phyloP scores from a whole-genome alignment of 37 sponge, comb jelly and placozoan species.

The Amphimedon queenslandica region DNA sequence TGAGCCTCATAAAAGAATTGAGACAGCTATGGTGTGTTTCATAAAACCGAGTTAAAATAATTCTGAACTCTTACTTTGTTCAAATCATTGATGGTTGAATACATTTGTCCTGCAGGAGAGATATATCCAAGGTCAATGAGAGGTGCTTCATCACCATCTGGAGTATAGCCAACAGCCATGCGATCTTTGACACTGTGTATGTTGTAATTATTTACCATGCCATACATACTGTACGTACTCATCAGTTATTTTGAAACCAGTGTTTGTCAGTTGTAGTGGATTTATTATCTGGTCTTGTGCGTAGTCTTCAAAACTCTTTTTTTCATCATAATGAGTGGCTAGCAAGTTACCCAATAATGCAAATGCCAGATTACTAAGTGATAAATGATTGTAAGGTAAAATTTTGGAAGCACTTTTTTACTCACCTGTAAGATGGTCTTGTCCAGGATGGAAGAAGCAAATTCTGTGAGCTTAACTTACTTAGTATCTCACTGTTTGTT shows the following conservation, averaged over 20 bases:
- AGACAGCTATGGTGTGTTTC: constrained; percentile 12
- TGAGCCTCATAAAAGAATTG: constrained; percentile 17
- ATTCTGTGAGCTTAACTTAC: neutral
- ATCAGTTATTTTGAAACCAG: constrained; percentile 64
- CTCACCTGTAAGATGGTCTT: constrained; percentile 15
- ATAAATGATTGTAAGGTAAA: neutral
- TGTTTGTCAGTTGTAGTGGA: constrained; percentile 53
- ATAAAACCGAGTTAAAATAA: neutral
- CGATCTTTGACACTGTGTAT: constrained; percentile 30
- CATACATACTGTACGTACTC: constrained; percentile 15
- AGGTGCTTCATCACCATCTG: constrained; percentile 46
- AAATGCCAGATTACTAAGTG: constrained; percentile 40
- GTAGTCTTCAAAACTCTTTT: constrained; percentile 58
- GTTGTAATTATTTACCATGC: neutral
- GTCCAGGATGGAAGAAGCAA: constrained; percentile 11
- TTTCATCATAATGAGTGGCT: constrained; percentile 6
- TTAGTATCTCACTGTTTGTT: neutral
- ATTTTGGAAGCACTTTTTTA: neutral
- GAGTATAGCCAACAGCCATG: constrained; percentile 67
- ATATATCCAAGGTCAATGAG: constrained; percentile 58
- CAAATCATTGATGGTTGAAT: constrained; percentile 56
- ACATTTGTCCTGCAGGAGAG: constrained; percentile 81
- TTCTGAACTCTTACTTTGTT: constrained; percentile 21
- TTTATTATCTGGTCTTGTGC: constrained; percentile 44
- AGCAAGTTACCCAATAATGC: constrained; percentile 27